Evolutionary conservation across 2,888 invertebrate genomes (phyloP).

Genomic region (Synergus itoensis): DNA sequence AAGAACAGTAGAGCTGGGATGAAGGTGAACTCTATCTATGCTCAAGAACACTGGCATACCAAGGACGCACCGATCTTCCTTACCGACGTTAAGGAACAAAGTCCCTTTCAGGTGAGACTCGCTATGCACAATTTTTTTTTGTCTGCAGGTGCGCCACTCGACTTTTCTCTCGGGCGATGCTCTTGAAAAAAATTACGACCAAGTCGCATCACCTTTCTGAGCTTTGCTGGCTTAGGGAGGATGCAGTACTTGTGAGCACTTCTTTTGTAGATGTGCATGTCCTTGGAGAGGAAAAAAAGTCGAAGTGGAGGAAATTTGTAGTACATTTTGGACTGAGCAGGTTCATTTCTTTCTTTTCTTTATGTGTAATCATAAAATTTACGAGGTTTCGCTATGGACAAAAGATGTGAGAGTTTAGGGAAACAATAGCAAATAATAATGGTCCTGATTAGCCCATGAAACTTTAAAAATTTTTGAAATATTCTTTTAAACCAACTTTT

Average conservation of each 20-base stretch:
- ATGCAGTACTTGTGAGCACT: neutral
- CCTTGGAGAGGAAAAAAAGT: conserved; percentile 14
- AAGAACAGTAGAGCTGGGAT: conserved; percentile 66
- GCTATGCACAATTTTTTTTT: conserved; percentile 31
- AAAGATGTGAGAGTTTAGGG: neutral
- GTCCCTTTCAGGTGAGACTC: conserved; percentile 70
- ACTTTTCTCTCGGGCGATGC: conserved; percentile 18
- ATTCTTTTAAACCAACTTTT: too few relatives aligned
- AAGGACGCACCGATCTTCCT: conserved; percentile 70
- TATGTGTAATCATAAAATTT: conserved; percentile 4
- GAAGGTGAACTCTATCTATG: conserved; percentile 76
- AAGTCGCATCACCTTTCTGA: conserved; percentile 21
- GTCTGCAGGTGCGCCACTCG: conserved; percentile 34
- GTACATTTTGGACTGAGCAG: conserved; percentile 23
- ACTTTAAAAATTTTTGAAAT: too few relatives aligned
- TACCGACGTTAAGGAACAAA: conserved; percentile 68
- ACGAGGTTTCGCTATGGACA: neutral
- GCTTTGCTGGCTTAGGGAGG: neutral
- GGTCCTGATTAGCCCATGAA: too few relatives aligned
- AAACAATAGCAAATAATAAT: neutral
- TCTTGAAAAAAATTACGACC: neutral
- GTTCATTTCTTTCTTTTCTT: conserved; percentile 1
- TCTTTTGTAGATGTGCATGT: conserved; percentile 4
- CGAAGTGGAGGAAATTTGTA: conserved; percentile 23
- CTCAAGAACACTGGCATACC: conserved; percentile 72